A percentile compares a stretch with the other conserved stretches of the same genome.
phyloP scores from a whole-genome alignment of 2,888 invertebrate genomes.

The Baronia brevicornis region DNA sequence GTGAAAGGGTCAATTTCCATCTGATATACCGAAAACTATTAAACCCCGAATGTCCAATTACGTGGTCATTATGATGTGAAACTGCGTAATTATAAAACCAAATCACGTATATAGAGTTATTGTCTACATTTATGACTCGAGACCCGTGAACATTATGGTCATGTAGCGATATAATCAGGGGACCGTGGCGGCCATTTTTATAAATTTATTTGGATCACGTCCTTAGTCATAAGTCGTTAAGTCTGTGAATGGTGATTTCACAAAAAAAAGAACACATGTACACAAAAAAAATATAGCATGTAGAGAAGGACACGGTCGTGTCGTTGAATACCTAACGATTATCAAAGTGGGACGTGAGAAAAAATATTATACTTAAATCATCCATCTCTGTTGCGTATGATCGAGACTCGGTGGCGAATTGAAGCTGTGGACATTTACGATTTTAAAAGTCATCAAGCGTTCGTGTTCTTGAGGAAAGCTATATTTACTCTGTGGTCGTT shows the following conservation, averaged over 20 bases:
- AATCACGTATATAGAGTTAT: conserved; percentile 66
- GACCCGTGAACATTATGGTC: conserved; percentile 51
- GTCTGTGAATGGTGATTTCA: conserved; percentile 38
- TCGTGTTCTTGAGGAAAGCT: too few relatives aligned
- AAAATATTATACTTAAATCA: conserved; percentile 21
- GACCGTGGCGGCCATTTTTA: conserved; percentile 42
- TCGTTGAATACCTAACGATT: conserved; percentile 35
- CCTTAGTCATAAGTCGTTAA: conserved; percentile 62
- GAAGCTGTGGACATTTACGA: too few relatives aligned
- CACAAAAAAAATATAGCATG: conserved; percentile 40
- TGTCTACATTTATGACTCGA: conserved; percentile 52
- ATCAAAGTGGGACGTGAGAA: conserved; percentile 56
- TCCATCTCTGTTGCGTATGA: conserved; percentile 2
- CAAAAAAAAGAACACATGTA: conserved; percentile 41
- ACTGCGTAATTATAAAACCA: conserved; percentile 40
- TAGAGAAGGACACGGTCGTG: conserved; percentile 46
- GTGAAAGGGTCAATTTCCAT: conserved; percentile 13
- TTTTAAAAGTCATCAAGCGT: too few relatives aligned
- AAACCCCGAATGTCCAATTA: conserved; percentile 29
- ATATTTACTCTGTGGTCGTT: too few relatives aligned
- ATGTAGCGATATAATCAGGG: conserved; percentile 57
- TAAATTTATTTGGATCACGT: conserved; percentile 65
- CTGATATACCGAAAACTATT: conserved; percentile 19
- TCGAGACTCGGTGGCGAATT: too few relatives aligned
- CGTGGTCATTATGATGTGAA: conserved; percentile 35